Evolutionary conservation across 1,140 invertebrate species (phyloP).

Genomic region (Drosophila murphyi): DNA sequence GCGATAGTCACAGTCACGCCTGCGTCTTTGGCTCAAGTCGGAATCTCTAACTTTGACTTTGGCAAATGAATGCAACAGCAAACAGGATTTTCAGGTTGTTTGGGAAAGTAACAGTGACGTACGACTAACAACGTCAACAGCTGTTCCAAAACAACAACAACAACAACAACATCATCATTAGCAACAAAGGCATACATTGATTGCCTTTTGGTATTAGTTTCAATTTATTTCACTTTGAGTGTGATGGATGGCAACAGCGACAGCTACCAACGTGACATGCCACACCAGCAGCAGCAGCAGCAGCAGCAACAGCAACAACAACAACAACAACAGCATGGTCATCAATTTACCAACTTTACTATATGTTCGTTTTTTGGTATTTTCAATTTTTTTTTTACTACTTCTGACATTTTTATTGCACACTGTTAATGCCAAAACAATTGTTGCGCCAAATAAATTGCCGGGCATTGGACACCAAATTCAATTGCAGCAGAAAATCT

Average conservation of each 20-base stretch:
- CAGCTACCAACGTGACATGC: conserved; percentile 52
- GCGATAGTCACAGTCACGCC: background rate
- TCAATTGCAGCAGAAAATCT: conserved; percentile 55
- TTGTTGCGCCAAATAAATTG: conserved; percentile 70
- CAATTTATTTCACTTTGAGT: conserved; percentile 76
- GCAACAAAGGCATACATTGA: conserved; percentile 61
- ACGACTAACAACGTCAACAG: conserved; percentile 44
- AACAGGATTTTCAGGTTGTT: conserved; percentile 76
- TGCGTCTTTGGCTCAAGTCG: background rate
- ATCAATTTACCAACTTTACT: conserved; percentile 42
- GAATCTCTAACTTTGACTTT: conserved; percentile 48
- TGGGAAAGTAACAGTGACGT: conserved; percentile 54
- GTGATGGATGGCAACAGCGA: conserved; percentile 73
- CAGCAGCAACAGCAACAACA: conserved; percentile 18
- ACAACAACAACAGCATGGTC: conserved; percentile 30
- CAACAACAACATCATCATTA: conserved; percentile 10
- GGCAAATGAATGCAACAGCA: conserved; percentile 50
- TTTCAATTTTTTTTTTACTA: background rate
- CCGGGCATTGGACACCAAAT: conserved; percentile 39
- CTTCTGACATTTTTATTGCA: conserved; percentile 35
- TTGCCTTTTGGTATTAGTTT: conserved; percentile 77
- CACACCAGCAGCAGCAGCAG: conserved; percentile 5
- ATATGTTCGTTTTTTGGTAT: background rate
- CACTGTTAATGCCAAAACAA: conserved; percentile 73
- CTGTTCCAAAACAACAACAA: conserved; percentile 54